Base-by-base conservation (phyloP, 1,140 invertebrate genomes). In the Brachionus manjavacas region DNA sequence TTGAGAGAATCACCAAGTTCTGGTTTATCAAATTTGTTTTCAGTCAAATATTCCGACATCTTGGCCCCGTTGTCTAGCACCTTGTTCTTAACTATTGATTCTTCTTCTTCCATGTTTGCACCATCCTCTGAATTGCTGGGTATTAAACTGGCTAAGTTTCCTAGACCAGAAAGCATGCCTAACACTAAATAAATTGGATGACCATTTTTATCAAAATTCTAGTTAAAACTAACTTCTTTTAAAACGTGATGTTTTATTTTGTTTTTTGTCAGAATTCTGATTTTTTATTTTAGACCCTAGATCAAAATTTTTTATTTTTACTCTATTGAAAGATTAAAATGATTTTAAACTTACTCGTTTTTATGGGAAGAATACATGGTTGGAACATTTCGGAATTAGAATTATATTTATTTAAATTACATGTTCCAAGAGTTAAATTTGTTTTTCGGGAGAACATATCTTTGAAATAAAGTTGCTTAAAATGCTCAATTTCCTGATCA, bases 11-110 rank as follows among this genome's bases (percentile, higher is more conserved):
- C 72, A 9, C 25, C 46, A 11, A 76, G 20, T 25, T 76, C 72
- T 6, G 72, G 72, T n/a, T 76, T 76, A 46, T 76, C 72, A 25
- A 76, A 6, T 76, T 76, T 76, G 25, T 23, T 46, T 9, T 76
- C 72, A 9, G 16, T 12, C 16, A 76, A 76, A 25, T 49, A 76
- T 49, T 76, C 72, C 6, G 31, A 20, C 16, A 72, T 41, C 41
- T 72, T 72, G 16, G 35, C 68, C 3, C 31, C 31, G n/a, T 72
- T 72, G 16, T 72, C 68, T 41, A 72, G 3, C 16, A 72, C 16
- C 43, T 72, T 72, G 12, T 35, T 39, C 23, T 72, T 72, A 4
- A 41, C 16, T 16, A 20, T 39, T 16, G 68, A 72, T 41, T 72
- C 68, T 72, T 72, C 68, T 11, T 41, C 39, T 39, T 72, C 68